phyloP scores from a whole-genome alignment of 2,888 invertebrate species.

The Troides aeacus region DNA sequence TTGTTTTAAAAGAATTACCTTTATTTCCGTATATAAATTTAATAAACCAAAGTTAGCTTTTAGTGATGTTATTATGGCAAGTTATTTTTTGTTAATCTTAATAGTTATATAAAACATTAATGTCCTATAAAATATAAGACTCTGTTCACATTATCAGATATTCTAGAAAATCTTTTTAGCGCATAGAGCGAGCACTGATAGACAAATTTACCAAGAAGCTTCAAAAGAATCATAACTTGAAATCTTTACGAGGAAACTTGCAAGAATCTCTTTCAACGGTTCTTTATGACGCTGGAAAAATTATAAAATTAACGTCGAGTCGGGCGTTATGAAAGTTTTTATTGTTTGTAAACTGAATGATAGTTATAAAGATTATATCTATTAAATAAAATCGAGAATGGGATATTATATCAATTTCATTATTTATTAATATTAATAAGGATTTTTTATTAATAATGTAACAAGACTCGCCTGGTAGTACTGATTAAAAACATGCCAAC shows the following conservation, averaged over 20 bases:
- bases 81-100: too few species aligned
- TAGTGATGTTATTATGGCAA: too few species aligned
- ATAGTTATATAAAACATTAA: too few species aligned
- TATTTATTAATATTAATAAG: too few species aligned
- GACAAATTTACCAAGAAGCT: not conserved
- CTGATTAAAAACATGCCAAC: too few species aligned
- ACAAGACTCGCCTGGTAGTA: too few species aligned
- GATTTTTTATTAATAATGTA: too few species aligned
- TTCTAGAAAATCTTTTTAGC: not conserved
- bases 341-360: slow-evolving; percentile 18
- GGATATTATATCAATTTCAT: too few species aligned
- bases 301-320: slow-evolving; percentile 22
- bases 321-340: slow-evolving; percentile 18
- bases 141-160: not conserved
- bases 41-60: too few species aligned
- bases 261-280: slow-evolving; percentile 14
- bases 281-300: slow-evolving; percentile 26
- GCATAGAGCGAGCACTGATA: not conserved
- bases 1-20: too few species aligned
- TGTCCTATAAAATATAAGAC: too few species aligned
- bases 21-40: too few species aligned
- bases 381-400: not conserved
- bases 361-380: not conserved
- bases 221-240: slow-evolving; percentile 14
- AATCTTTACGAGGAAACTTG: slow-evolving; percentile 28